Evolutionary conservation across 53 echinoderm and acorn worm genomes (phyloP).

Genomic region (Actinopyga echinites): DNA sequence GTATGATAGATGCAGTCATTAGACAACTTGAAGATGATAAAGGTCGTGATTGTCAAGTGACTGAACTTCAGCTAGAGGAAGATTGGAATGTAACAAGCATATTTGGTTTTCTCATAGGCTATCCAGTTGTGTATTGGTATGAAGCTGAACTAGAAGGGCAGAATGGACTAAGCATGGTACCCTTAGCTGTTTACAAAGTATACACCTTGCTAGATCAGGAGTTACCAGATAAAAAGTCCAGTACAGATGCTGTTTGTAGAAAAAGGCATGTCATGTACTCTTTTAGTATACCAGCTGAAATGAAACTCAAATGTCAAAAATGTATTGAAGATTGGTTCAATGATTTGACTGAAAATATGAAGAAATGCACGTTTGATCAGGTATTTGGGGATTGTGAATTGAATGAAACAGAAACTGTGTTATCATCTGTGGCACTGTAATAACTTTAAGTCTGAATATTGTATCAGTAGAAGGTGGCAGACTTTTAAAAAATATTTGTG

Average conservation of each 20-base stretch:
- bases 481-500: not conserved
- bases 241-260: too few species aligned
- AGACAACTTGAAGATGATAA: not conserved
- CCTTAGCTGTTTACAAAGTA: slow-evolving; percentile 24
- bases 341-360: not conserved
- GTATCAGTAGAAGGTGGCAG: not conserved
- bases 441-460: not conserved
- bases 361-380: not conserved
- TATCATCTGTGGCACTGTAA: slow-evolving; percentile 24
- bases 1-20: not conserved
- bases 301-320: not conserved
- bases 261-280: not conserved
- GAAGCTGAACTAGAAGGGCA: not conserved
- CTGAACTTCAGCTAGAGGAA: not conserved
- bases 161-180: slow-evolving; percentile 9
- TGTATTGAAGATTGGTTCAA: not conserved
- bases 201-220: not conserved
- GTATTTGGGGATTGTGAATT: not conserved
- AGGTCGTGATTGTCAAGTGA: not conserved
- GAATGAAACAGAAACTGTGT: not conserved
- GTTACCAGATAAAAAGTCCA: too few species aligned
- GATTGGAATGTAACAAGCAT: slow-evolving; percentile 18
- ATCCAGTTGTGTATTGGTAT: slow-evolving; percentile 17
- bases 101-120: slow-evolving; percentile 26
- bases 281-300: slow-evolving; percentile 5